phyloP scores from a whole-genome alignment of 2,113 vertebrate genomes.

The Oenanthe melanoleuca region DNA sequence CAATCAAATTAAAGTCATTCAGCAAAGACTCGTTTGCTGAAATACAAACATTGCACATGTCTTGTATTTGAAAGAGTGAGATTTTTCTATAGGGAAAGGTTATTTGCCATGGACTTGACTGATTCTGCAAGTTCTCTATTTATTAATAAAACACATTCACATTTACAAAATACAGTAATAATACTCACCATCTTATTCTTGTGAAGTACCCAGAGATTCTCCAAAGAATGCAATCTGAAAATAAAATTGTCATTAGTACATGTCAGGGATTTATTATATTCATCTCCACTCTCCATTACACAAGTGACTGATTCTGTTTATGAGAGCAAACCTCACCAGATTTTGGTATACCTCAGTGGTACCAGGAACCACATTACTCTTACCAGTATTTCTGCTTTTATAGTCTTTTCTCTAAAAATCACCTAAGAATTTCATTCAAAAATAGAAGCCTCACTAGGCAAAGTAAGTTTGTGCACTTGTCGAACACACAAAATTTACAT shows the following conservation, averaged over 20 bases:
- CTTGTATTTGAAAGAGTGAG: background rate
- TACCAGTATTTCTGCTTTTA: background rate
- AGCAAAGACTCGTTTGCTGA: background rate
- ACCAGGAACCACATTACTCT: background rate
- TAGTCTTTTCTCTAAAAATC: background rate
- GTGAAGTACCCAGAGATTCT: background rate
- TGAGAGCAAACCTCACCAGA: background rate
- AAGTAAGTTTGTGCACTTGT: background rate
- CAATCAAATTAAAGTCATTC: constrained; percentile 19
- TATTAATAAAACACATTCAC: background rate
- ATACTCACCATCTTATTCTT: background rate
- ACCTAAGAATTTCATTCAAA: background rate
- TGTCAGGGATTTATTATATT: background rate
- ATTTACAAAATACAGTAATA: background rate
- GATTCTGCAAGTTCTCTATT: background rate
- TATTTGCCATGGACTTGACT: background rate
- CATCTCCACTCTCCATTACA: background rate
- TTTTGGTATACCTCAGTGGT: background rate
- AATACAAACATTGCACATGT: background rate
- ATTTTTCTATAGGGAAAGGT: background rate
- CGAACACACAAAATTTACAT: background rate
- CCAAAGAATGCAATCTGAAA: background rate
- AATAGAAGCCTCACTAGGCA: background rate
- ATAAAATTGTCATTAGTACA: background rate
- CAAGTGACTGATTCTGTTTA: background rate